Conservation (phyloP, 2,888 invertebrate species). For the Iselma pallidipennis region DNA sequence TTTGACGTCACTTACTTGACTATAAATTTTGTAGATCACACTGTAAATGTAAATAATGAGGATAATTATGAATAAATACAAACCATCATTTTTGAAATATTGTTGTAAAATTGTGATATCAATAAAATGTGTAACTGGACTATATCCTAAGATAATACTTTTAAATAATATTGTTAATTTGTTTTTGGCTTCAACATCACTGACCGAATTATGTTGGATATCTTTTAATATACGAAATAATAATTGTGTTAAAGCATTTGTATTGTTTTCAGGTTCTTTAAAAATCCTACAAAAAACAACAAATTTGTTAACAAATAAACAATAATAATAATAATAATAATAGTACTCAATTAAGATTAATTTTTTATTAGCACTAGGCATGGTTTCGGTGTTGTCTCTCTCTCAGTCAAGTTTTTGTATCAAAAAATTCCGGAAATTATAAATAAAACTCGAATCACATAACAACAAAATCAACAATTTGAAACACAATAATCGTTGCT, state of each 20-base stretch:
- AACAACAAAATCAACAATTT: neutral
- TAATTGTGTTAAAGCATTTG: neutral
- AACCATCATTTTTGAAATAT: neutral
- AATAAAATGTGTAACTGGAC: neutral
- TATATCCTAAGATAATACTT: neutral
- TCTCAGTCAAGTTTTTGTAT: neutral
- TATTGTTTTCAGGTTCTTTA: neutral
- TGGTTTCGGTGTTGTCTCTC: neutral
- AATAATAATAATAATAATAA: neutral
- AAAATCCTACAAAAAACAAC: neutral
- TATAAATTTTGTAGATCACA: no score
- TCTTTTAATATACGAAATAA: neutral
- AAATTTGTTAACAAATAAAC: neutral
- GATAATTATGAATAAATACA: no score
- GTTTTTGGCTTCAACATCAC: neutral
- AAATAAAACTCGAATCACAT: neutral
- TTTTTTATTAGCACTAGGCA: conserved; percentile 2
- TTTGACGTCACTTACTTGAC: no score
- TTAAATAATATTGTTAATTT: neutral
- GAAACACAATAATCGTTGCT: no score
- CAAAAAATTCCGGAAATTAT: no score
- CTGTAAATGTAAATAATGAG: no score
- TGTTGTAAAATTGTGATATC: neutral
- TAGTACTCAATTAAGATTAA: neutral
- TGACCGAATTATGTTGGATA: neutral